phyloP scores from a whole-genome alignment of 1,140 invertebrate genomes.

The Leptestheria dahalacensis region DNA sequence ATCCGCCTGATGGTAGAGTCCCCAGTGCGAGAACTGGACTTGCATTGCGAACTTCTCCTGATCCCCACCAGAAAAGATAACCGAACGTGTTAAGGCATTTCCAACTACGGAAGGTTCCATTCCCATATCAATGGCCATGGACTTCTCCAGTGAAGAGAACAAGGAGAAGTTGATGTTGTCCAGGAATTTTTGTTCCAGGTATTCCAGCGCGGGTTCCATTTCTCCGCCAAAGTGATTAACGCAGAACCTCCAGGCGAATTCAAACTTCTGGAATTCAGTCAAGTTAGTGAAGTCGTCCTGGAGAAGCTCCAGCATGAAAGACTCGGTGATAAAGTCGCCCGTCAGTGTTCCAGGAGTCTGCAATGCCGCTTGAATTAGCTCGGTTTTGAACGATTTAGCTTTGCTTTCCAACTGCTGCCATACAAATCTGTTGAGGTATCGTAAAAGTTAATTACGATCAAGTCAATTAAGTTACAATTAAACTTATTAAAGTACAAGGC shows the following conservation, averaged over 20 bases:
- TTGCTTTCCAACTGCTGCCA: neutral
- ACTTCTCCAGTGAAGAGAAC: neutral
- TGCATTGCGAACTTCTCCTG: neutral
- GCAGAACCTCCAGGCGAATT: neutral
- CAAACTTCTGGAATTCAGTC: neutral
- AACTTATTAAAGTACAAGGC: too few species aligned
- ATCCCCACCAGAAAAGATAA: neutral
- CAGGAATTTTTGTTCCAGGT: neutral
- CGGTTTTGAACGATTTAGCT: neutral
- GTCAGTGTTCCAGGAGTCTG: neutral
- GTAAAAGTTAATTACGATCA: too few species aligned
- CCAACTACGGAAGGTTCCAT: neutral
- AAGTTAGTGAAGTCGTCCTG: neutral
- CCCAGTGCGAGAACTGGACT: neutral
- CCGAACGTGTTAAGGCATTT: neutral
- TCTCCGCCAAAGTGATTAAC: neutral
- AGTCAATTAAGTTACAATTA: too few species aligned
- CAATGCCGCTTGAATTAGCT: neutral
- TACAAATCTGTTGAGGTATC: neutral
- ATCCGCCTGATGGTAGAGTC: neutral
- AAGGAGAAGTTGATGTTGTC: neutral
- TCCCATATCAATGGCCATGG: neutral
- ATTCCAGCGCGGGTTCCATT: neutral
- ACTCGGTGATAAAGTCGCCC: neutral
- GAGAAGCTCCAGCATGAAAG: neutral